These are phyloP conservation scores for Pipistrellus nathusii DNA, from an alignment of 2,797 vertebrate species.

Conservation along the genomic window DNA sequence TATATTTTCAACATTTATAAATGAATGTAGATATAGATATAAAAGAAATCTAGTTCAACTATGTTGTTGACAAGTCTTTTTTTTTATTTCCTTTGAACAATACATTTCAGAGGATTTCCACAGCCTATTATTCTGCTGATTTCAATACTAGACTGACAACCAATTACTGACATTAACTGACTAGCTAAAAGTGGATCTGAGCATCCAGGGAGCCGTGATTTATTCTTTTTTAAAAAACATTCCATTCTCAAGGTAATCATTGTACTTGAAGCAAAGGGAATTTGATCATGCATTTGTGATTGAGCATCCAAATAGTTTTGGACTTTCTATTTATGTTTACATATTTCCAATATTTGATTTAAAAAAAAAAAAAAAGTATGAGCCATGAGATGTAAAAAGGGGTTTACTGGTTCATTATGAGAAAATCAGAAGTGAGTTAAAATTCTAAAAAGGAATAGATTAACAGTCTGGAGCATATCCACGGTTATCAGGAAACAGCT, in stretches of 20 bases:
- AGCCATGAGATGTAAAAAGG: not conserved
- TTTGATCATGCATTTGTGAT: not conserved
- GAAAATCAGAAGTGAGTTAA: constrained; percentile 16
- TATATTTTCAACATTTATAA: not conserved
- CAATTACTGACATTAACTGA: not conserved
- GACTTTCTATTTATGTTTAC: not conserved
- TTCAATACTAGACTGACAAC: not conserved
- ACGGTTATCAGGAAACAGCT: constrained; percentile 69
- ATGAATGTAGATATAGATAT: not conserved
- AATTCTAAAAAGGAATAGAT: constrained; percentile 27
- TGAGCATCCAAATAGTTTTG: not conserved
- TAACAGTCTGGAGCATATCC: constrained; percentile 30
- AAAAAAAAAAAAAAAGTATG: not conserved
- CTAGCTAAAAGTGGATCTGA: not conserved
- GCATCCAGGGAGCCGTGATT: not conserved
- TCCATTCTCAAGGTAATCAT: not conserved
- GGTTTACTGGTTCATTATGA: not conserved
- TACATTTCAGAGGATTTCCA: not conserved
- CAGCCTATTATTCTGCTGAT: not conserved
- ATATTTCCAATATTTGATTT: not conserved
- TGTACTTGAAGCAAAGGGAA: not conserved
- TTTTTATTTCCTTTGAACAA: not conserved
- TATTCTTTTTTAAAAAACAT: not conserved
- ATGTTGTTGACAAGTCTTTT: not conserved
- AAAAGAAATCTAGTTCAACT: not conserved